Conservation (phyloP, 2,888 invertebrate species). For the Melieria crassipennis region DNA sequence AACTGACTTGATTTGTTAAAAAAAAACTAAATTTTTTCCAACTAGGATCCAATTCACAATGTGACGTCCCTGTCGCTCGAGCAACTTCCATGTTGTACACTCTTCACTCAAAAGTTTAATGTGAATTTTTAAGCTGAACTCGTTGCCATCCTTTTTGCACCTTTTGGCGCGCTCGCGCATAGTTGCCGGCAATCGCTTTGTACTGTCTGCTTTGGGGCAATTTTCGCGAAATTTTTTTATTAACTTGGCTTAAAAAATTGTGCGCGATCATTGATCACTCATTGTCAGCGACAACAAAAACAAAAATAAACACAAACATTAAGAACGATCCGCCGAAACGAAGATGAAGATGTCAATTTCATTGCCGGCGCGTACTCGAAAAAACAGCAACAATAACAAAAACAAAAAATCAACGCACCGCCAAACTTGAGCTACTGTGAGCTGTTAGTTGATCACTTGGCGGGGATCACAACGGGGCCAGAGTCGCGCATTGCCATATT, state of each 20-base stretch:
- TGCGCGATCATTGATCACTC: conserved; percentile 25
- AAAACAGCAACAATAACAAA: conserved; percentile 26
- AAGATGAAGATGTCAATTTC: conserved; percentile 52
- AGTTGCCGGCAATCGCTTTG: conserved; percentile 3
- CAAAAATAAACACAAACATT: too few species aligned
- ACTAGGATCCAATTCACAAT: too few species aligned
- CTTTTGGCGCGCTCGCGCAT: too few species aligned
- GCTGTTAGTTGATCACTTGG: too few species aligned
- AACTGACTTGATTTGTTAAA: too few species aligned
- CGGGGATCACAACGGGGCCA: too few species aligned
- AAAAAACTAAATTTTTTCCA: too few species aligned
- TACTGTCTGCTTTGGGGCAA: conserved; percentile 26
- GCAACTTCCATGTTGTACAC: too few species aligned
- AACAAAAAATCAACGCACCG: conserved; percentile 43
- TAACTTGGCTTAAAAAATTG: conserved; percentile 30
- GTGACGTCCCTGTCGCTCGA: too few species aligned
- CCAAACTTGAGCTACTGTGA: too few species aligned
- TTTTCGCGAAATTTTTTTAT: conserved; percentile 30
- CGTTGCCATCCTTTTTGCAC: too few species aligned
- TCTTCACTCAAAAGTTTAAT: conserved; percentile 7
- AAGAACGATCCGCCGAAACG: background rate
- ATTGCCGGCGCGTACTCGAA: conserved; percentile 1
- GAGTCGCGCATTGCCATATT: too few species aligned
- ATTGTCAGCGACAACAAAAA: conserved; percentile 14
- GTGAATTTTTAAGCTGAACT: conserved; percentile 9